A percentile compares a stretch with the other conserved stretches of the same genome.
phyloP scores from a whole-genome alignment of 2,888 invertebrate species.

The Thysanoteuthis rhombus region DNA sequence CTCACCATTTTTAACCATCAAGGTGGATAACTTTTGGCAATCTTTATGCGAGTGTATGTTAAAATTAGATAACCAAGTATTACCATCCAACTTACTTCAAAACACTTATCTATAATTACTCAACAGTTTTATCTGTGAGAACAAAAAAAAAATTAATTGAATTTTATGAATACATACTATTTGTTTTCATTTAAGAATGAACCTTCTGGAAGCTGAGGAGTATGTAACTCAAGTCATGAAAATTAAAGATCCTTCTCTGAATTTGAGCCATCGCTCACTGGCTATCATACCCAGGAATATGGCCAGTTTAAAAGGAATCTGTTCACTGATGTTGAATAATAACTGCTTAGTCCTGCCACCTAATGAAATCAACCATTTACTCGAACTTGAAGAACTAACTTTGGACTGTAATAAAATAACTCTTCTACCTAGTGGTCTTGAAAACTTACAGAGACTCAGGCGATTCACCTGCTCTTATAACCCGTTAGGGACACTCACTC shows the following conservation, averaged over 20 bases:
- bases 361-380: slow-evolving; percentile 52
- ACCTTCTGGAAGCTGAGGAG: slow-evolving; percentile 51
- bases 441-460: slow-evolving; percentile 48
- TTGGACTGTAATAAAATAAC: slow-evolving; percentile 65
- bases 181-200: slow-evolving; percentile 44
- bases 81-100: too few species aligned
- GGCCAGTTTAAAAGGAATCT: slow-evolving; percentile 46
- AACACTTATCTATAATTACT: too few species aligned
- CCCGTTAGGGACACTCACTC: slow-evolving; percentile 55
- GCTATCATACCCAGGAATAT: slow-evolving; percentile 57
- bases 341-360: slow-evolving; percentile 64
- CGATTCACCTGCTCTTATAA: slow-evolving; percentile 51
- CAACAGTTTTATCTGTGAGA: too few species aligned
- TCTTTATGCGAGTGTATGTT: too few species aligned
- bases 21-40: too few species aligned
- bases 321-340: slow-evolving; percentile 57
- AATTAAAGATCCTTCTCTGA: slow-evolving; percentile 60
- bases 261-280: slow-evolving; percentile 63
- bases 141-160: background rate
- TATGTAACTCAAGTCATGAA: slow-evolving; percentile 47
- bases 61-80: too few species aligned
- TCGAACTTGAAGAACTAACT: slow-evolving; percentile 55
- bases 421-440: slow-evolving; percentile 59
- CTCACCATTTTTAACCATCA: too few species aligned
- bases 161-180: background rate